Evolutionary conservation across 1,140 invertebrate genomes (phyloP).

Genomic region (Drosophila bocki): DNA sequence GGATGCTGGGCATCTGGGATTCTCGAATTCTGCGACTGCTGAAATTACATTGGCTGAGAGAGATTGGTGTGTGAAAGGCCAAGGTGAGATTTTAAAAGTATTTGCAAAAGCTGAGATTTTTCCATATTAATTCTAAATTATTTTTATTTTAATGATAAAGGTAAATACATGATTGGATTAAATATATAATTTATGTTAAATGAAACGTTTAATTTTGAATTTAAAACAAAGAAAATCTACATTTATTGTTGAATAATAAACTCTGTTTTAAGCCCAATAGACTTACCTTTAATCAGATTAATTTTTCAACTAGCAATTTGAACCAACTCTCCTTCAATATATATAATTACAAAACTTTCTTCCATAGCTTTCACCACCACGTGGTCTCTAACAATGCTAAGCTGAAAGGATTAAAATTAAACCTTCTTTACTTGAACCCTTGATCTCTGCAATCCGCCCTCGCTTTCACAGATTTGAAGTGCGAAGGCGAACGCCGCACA

Average conservation of each 20-base stretch:
- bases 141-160: background rate
- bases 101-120: background rate
- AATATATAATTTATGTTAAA: background rate
- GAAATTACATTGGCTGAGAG: background rate
- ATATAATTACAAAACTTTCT: background rate
- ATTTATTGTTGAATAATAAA: background rate
- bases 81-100: background rate
- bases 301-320: background rate
- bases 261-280: background rate
- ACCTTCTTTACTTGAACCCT: constrained; percentile 6
- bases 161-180: background rate
- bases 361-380: background rate
- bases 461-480: constrained; percentile 36
- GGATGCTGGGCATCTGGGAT: constrained; percentile 4
- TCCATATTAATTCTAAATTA: background rate
- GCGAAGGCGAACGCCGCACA: constrained; percentile 44
- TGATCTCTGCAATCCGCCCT: constrained; percentile 33
- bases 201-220: background rate
- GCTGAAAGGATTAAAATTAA: constrained; percentile 16
- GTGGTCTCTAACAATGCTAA: constrained; percentile 8
- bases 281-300: background rate
- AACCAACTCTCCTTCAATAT: background rate
- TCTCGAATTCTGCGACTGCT: background rate
- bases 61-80: background rate
- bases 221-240: background rate